Evolutionary conservation across 1,140 invertebrate genomes (phyloP), one percentile per base, ranked within the genome.

Genomic region (Drosophila repleta): DNA sequence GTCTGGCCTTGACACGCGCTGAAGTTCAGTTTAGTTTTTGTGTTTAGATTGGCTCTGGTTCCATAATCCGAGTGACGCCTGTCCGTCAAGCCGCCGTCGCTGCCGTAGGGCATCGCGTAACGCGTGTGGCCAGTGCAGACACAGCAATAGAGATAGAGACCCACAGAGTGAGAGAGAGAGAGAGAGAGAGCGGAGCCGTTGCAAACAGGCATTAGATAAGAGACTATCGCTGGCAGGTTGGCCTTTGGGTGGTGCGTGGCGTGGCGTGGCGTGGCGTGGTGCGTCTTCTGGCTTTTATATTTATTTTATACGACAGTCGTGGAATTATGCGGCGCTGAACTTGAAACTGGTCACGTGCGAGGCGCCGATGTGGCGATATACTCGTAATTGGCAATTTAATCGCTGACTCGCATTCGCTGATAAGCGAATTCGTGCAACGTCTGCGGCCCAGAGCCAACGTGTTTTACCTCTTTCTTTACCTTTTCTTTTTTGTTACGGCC

Each of bases 301-400:
- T 13, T 18, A 18, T 21, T 56, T 56, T 64, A 61, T 61, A 51
- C 37, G 56, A 51, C 32, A 46, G 15, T n/a, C 53, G 48, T 49
- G 58, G 56, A 73, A 79, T 79, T 75, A 75, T 65, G 63, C 62
- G 56, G 39, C 53, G 70, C 26, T 80, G 80, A 84, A 79, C 80
- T 84, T 84, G 68, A 84, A 84, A 73, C 64, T 84, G 76, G 76
- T 80, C 81, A 84, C 80, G 80, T 84, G 80, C 80, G 61, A 48
- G 74, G 68, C 66, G 65, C 76, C 80, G 74, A 66, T 79, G 80
- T 76, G 80, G 64, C 76, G 76, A 80, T 79, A 84, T 84, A 76
- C 46, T 65, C 46, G 68, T 71, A 84, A 85, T 85, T 84, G 81
- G 68, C 73, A 85, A 80, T 84, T 64, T 84, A 83, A 84, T 84